phyloP scores from a whole-genome alignment of 1,140 invertebrate species.

The Idris sp. region DNA sequence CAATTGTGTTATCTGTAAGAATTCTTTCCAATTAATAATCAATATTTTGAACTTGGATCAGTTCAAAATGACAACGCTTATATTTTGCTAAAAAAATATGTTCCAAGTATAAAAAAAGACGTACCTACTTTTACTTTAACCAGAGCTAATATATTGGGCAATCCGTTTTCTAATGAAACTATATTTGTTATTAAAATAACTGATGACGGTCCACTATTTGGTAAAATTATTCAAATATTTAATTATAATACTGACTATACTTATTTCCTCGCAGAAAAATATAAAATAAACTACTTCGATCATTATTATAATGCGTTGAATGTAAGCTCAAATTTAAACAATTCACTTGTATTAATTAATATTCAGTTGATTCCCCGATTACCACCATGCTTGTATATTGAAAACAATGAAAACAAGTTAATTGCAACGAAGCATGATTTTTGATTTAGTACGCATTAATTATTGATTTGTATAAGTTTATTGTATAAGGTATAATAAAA shows the following conservation, averaged over 20 bases:
- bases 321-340: too few relatives aligned
- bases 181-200: conserved; percentile 21
- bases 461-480: too few relatives aligned
- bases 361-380: too few relatives aligned
- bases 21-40: background rate
- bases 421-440: too few relatives aligned
- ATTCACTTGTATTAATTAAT: too few relatives aligned
- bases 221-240: conserved; percentile 22
- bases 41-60: conserved; percentile 23
- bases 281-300: conserved; percentile 21
- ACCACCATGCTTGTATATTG: too few relatives aligned
- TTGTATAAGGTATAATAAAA: too few relatives aligned
- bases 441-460: too few relatives aligned
- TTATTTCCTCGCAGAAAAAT: conserved; percentile 20
- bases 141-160: conserved; percentile 22
- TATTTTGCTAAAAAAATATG: background rate
- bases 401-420: too few relatives aligned
- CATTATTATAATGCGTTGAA: conserved; percentile 27
- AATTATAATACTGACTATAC: conserved; percentile 20
- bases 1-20: conserved; percentile 15
- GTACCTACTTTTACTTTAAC: conserved; percentile 15
- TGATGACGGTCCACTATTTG: conserved; percentile 33
- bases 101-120: conserved; percentile 12
- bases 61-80: conserved; percentile 13
- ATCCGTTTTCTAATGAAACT: conserved; percentile 18